Conservation (phyloP, 2,113 vertebrate genomes). For the Turnix velox region DNA sequence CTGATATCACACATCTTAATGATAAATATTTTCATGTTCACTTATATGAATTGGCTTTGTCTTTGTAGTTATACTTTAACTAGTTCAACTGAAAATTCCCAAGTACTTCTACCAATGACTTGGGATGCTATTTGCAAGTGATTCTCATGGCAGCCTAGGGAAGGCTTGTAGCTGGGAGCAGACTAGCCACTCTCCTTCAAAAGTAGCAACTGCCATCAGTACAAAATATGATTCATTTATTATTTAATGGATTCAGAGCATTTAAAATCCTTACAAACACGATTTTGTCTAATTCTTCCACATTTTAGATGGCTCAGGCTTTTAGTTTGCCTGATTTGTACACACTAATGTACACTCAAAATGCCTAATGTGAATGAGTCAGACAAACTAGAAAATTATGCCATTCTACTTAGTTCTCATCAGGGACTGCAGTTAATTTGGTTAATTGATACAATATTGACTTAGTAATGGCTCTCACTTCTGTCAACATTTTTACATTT, state of each 20-base stretch:
- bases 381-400: conserved; percentile 35
- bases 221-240: conserved; percentile 17
- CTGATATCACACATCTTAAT: background rate
- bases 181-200: background rate
- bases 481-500: conserved; percentile 47
- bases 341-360: background rate
- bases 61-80: background rate
- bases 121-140: background rate
- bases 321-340: conserved; percentile 10
- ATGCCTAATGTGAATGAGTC: background rate
- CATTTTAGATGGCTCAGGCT: conserved; percentile 2
- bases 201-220: background rate
- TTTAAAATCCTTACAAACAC: conserved; percentile 8
- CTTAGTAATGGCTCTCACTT: conserved; percentile 22
- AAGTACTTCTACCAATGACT: background rate
- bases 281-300: conserved; percentile 35
- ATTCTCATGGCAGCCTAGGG: background rate
- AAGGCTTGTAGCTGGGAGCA: background rate
- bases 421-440: background rate
- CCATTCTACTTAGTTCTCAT: conserved; percentile 20
- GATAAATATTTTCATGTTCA: background rate
- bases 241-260: conserved; percentile 43
- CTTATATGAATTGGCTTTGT: background rate
- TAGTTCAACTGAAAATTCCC: background rate
- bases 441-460: conserved; percentile 41